Base-by-base conservation (phyloP, 2,888 invertebrate genomes). In the Ennomos fuscantarius region DNA sequence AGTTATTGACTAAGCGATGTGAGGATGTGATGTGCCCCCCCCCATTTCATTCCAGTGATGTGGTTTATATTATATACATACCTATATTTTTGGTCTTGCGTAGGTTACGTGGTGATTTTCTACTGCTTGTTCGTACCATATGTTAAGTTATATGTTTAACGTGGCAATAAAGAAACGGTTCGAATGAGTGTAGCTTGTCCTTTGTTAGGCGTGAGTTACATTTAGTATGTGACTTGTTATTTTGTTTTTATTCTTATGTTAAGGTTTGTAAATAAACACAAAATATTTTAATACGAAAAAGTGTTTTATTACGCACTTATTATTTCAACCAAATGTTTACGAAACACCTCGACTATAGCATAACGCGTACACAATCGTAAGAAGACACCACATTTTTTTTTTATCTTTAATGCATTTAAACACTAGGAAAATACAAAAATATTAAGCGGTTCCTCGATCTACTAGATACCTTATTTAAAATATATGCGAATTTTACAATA, bases 241-340 rank as follows among this genome's bases (percentile, higher is more conserved):
- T 24, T 24, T 6, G 6, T 24, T 24, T 3, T 2, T 24, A 15
- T 10, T 24, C n/a, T 10, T n/a, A 31, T 45, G 9, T 24, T 37
- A 37, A 46, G 46, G 46, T 11, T n/a, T n/a, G 62, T 65, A 6
- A 65, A 68, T 68, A 74, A 76, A 79, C 77, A 73, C 42, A 76
- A 78, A 78, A 71, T 64, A 59, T 66, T 78, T 80, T 79, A 82
- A 81, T 90, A 90, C 83, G 87, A 91, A 92, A 89, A 87, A 86
- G 86, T 91, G 89, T 92, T 92, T 91, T 91, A 91, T 92, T 92
- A 91, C 90, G 91, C 90, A 91, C 89, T 92, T 92, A 91, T 92
- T 89, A 91, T 91, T 90, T 87, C 89, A 90, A 90, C 85, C 83
- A 91, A 91, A 90, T 89, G 87, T 89, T 86, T 89, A 89, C 76